Conservation (phyloP, 2,888 invertebrate genomes). For the Disparrhopalites patrizii region DNA sequence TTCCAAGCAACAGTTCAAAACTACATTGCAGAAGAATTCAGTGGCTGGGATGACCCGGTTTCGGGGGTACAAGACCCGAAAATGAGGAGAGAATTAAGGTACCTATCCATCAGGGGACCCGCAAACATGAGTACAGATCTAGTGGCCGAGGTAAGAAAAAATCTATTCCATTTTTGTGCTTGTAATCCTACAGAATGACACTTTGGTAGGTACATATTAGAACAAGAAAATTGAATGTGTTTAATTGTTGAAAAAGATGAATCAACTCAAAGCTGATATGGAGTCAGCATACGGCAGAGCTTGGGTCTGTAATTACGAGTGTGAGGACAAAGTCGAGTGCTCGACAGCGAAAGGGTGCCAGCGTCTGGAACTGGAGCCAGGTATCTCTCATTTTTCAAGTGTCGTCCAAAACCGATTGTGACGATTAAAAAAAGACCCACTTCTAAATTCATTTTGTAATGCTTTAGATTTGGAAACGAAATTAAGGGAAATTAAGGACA, state of each 20-base stretch:
- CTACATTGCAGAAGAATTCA: constrained; percentile 1
- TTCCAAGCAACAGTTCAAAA: constrained; percentile 20
- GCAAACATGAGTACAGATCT: constrained; percentile 35
- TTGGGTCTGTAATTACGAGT: constrained; percentile 47
- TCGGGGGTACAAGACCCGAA: constrained; percentile 24
- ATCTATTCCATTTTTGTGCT: not conserved
- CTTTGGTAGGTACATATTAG: not conserved
- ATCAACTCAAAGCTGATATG: constrained; percentile 49
- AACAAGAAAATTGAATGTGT: not conserved
- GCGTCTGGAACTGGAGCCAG: constrained; percentile 34
- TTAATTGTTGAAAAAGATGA: constrained; percentile 32
- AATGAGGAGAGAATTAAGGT: constrained; percentile 41
- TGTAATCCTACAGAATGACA: not conserved
- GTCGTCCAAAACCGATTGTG: not conserved
- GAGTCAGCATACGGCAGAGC: constrained; percentile 51
- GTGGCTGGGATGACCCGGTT: constrained; percentile 1
- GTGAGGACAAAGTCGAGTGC: too few species aligned
- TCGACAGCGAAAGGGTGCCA: constrained; percentile 35
- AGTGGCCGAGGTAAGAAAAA: constrained; percentile 26
- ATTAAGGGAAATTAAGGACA: constrained; percentile 3
- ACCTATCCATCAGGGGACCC: constrained; percentile 41
- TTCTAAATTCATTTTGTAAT: not conserved
- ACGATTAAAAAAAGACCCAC: not conserved
- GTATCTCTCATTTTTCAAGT: too few species aligned
- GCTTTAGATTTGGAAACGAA: constrained; percentile 19